Percentiles rank a stretch among this genome's conserved stretches.
Evolutionary conservation across 2,888 invertebrate genomes (phyloP).

Genomic region (Meghimatium bilineatum): DNA sequence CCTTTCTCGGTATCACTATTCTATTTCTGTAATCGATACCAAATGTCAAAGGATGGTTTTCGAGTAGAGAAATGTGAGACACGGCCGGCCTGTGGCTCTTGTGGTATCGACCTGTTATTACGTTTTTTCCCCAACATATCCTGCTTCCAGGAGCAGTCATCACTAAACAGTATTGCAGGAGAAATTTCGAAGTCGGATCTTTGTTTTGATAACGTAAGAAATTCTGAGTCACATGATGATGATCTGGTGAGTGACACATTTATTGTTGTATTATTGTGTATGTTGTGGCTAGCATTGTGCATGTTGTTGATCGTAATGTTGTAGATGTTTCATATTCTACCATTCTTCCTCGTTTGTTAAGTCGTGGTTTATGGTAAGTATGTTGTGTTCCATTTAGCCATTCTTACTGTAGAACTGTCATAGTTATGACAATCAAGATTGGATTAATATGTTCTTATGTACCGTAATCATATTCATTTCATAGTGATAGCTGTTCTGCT

Average conservation of each 20-base stretch:
- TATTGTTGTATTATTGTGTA: background rate
- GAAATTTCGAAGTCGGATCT: background rate
- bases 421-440: no score
- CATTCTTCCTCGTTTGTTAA: no score
- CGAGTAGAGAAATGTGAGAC: background rate
- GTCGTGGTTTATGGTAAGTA: no score
- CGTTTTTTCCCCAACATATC: slow-evolving; percentile 5
- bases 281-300: no score
- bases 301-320: no score
- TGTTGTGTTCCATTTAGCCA: no score
- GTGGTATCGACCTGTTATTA: slow-evolving; percentile 23
- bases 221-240: background rate
- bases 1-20: background rate
- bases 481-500: no score
- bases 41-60: background rate
- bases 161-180: background rate
- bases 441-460: no score
- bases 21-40: slow-evolving; percentile 8
- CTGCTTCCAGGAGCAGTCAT: background rate
- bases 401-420: no score
- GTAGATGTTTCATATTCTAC: no score
- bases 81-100: background rate
- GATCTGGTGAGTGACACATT: slow-evolving; percentile 5
- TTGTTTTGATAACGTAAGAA: background rate
- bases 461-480: no score